Percentiles rank a stretch among this genome's conserved stretches.
phyloP scores from a whole-genome alignment of 1,140 invertebrate genomes.

The Mizuhopecten yessoensis region DNA sequence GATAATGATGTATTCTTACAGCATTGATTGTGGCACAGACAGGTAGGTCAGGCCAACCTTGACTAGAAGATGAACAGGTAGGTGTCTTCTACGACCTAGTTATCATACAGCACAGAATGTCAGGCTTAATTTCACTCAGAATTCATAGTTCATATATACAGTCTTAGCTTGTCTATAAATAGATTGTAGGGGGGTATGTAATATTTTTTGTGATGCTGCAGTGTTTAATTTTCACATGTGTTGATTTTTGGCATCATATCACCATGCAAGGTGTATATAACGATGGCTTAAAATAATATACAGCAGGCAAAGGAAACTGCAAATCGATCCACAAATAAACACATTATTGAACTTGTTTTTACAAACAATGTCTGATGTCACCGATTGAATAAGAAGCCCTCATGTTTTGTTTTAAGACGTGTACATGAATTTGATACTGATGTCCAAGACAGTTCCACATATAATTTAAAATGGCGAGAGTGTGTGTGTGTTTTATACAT shows the following conservation, averaged over 20 bases:
- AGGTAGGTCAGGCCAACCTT: background rate
- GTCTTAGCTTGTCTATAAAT: background rate
- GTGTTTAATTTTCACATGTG: background rate
- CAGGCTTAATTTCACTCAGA: background rate
- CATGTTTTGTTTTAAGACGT: too few relatives aligned
- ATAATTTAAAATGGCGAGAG: too few relatives aligned
- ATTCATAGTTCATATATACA: background rate
- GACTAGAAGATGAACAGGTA: background rate
- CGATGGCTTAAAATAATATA: background rate
- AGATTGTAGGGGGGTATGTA: background rate
- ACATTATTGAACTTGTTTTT: too few relatives aligned
- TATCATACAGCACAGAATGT: background rate
- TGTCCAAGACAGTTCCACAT: too few relatives aligned
- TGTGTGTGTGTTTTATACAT: too few relatives aligned
- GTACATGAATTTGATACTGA: too few relatives aligned
- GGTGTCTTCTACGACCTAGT: background rate
- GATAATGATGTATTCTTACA: constrained; percentile 13
- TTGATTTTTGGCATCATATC: background rate
- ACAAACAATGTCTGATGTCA: too few relatives aligned
- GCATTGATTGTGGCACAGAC: background rate
- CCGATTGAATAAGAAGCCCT: too few relatives aligned
- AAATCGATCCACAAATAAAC: too few relatives aligned
- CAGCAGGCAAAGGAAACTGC: too few relatives aligned
- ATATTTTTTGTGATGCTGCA: background rate
- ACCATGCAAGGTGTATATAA: background rate